Evolutionary conservation across 2,888 invertebrate genomes (phyloP).

Genomic region (Creontiades dilutus): DNA sequence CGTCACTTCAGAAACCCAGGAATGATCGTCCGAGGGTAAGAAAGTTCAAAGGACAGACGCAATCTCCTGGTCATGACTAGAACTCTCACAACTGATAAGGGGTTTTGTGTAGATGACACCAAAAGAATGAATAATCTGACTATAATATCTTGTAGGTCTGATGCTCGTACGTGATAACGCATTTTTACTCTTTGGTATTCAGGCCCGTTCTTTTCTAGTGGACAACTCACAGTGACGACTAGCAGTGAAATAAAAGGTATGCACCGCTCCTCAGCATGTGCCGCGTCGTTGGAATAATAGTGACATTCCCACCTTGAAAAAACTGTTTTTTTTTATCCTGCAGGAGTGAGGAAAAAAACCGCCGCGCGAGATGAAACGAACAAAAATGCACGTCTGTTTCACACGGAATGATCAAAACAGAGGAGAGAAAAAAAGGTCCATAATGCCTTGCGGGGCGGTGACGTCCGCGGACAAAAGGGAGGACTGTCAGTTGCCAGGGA

Average conservation of each 20-base stretch:
- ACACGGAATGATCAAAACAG: constrained; percentile 22
- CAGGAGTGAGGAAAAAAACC: neutral
- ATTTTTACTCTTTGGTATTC: too few relatives aligned
- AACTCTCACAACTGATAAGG: too few relatives aligned
- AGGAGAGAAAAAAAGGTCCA: neutral
- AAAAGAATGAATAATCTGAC: too few relatives aligned
- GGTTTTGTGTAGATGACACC: too few relatives aligned
- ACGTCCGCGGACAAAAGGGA: constrained; percentile 19
- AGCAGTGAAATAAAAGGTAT: neutral
- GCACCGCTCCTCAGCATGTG: neutral
- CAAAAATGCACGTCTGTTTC: constrained; percentile 13
- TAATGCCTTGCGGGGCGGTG: constrained; percentile 30
- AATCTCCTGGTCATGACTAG: too few relatives aligned
- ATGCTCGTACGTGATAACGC: too few relatives aligned
- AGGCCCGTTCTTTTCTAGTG: too few relatives aligned
- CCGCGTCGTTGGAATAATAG: neutral
- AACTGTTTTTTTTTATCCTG: neutral
- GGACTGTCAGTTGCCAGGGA: neutral
- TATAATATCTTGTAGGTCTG: too few relatives aligned
- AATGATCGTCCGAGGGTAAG: too few relatives aligned
- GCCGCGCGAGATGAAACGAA: neutral
- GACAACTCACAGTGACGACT: too few relatives aligned
- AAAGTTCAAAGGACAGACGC: too few relatives aligned
- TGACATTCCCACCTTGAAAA: neutral
- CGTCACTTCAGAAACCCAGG: too few relatives aligned